Evolutionary conservation across 2,113 vertebrate species (phyloP).

Genomic region (Leucoraja erinaceus): DNA sequence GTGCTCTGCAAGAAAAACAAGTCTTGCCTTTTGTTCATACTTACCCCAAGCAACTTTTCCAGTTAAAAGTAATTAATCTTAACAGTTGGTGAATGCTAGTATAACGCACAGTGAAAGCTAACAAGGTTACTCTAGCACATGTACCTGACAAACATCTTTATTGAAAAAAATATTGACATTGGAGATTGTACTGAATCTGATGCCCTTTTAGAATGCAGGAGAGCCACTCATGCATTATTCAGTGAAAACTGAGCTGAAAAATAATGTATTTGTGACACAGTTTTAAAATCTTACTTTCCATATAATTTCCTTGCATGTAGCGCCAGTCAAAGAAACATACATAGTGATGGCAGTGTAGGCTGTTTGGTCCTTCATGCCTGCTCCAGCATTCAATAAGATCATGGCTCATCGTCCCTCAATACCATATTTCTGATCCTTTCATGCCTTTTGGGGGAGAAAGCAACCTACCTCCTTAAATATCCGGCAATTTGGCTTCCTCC

Average conservation of each 20-base stretch:
- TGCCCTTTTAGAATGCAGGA: neutral
- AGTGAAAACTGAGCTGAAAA: neutral
- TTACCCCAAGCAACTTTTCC: neutral
- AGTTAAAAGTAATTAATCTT: neutral
- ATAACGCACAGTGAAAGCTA: too few relatives aligned
- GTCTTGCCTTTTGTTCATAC: neutral
- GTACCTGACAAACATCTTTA: neutral
- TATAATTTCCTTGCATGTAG: neutral
- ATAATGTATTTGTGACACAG: neutral
- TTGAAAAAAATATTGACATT: neutral
- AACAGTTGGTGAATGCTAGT: neutral
- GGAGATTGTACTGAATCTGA: slow-evolving; percentile 18
- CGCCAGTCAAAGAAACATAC: too few relatives aligned
- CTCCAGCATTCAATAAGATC: too few relatives aligned
- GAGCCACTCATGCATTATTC: too few relatives aligned
- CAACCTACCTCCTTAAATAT: too few relatives aligned
- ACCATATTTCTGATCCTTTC: too few relatives aligned
- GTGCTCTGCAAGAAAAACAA: neutral
- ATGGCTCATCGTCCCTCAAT: too few relatives aligned
- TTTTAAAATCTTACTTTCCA: neutral
- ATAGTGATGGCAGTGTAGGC: too few relatives aligned
- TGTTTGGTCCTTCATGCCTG: too few relatives aligned
- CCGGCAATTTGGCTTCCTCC: too few relatives aligned
- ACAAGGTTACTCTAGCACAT: neutral
- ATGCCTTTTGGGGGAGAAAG: too few relatives aligned